phyloP scores from a whole-genome alignment of 2,113 vertebrate genomes.

The Sula dactylatra region DNA sequence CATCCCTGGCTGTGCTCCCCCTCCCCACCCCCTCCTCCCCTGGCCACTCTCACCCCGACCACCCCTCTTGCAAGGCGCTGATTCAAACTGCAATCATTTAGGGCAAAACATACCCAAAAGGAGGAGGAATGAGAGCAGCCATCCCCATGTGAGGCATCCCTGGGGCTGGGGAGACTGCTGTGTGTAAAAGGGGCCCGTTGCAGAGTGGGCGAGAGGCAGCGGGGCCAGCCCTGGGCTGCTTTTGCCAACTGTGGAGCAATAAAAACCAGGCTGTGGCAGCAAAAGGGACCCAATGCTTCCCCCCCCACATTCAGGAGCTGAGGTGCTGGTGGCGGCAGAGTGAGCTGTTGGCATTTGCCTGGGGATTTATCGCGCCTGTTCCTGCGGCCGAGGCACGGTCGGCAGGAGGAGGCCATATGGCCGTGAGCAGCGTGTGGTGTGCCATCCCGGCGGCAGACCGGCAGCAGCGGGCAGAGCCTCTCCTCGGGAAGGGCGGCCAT shows the following conservation, averaged over 20 bases:
- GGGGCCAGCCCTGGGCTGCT: rapidly evolving
- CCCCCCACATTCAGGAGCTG: neutral
- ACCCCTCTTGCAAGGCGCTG: rapidly evolving
- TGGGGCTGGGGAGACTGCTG: neutral
- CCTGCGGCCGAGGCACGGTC: neutral
- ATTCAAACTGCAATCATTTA: neutral
- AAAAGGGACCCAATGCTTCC: neutral
- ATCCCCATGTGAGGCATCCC: rapidly evolving
- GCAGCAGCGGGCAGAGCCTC: neutral
- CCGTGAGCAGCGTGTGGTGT: neutral
- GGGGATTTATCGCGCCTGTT: neutral
- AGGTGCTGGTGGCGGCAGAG: neutral
- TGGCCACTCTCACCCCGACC: rapidly evolving
- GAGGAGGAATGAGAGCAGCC: neutral
- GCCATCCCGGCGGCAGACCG: neutral
- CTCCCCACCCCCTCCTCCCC: rapidly evolving
- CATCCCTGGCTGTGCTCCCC: neutral
- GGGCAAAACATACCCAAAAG: neutral
- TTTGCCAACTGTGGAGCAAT: neutral
- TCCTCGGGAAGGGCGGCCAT: neutral
- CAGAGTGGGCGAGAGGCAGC: rapidly evolving
- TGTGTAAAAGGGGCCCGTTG: neutral
- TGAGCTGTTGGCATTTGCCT: neutral
- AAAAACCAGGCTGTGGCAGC: neutral
- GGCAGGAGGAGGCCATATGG: slow-evolving; percentile 43